Conservation (phyloP, 2,888 invertebrate genomes). For the Chymomyza amoena region DNA sequence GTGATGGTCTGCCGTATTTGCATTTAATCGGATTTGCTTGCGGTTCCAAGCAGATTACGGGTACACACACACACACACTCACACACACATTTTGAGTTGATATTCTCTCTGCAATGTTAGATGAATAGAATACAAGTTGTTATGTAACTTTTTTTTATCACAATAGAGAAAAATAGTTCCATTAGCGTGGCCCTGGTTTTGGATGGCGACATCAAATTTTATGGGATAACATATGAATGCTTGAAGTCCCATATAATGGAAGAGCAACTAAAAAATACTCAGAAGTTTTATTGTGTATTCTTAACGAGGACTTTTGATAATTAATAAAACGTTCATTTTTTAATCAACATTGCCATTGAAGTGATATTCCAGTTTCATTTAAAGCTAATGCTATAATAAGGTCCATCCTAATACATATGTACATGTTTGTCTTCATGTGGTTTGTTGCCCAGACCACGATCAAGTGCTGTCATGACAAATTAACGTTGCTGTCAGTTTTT, state of each 20-base stretch:
- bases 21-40: slow-evolving; percentile 69
- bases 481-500: slow-evolving; percentile 53
- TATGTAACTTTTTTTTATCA: slow-evolving; percentile 49
- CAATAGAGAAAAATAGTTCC: too few species aligned
- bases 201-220: too few species aligned
- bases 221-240: too few species aligned
- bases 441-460: slow-evolving; percentile 26
- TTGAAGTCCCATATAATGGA: too few species aligned
- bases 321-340: too few species aligned
- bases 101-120: background rate
- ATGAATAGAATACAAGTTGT: slow-evolving; percentile 52
- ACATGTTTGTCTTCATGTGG: slow-evolving; percentile 1
- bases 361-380: too few species aligned
- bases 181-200: background rate
- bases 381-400: too few species aligned
- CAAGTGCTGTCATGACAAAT: slow-evolving; percentile 66
- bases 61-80: slow-evolving; percentile 4
- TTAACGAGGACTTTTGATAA: too few species aligned
- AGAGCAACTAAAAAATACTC: too few species aligned
- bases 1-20: slow-evolving; percentile 47
- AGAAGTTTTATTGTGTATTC: too few species aligned
- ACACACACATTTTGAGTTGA: background rate
- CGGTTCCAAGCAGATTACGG: slow-evolving; percentile 57
- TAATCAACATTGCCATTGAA: too few species aligned
- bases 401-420: background rate